Base-by-base conservation (phyloP, 2,797 vertebrate genomes). In the Champsocephalus gunnari region DNA sequence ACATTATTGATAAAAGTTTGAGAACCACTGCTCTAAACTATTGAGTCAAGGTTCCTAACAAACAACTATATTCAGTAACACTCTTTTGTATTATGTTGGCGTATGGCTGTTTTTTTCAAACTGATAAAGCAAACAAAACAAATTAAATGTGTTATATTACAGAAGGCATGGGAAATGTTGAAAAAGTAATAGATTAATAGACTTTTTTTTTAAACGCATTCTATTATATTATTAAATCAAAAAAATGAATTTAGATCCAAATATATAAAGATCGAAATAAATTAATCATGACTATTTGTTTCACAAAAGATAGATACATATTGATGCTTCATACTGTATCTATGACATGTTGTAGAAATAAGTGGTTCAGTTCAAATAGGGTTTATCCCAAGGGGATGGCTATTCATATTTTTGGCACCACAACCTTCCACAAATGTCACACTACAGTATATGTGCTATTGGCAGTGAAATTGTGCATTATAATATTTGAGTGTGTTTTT, bases 401-500 rank as follows among this genome's bases (percentile, higher is more conserved):
- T 64, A 38, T 44, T 48, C 48, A 76, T 60, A 50, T 57, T 54
- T 75, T 70, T 75, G 58, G 60, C 13, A 38, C 13, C 14, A 54
- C 34, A 62, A 2, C 45, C 10, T 41, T 49, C 8, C 47, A 59
- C 43, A 70, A 73, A 77, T 71, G 49, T 64, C 43, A 62, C 4
- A 65, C 7, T 62, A 13, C 21, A 21, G 21, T 21, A 21, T 69
- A 59, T 65, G 12, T 48, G 54, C n/a, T 61, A 44, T 21, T 43
- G 21, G 43, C 51, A 4, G 34, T 21, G 43, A 71, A 5, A 64
- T 13, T 53, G 9, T 67, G 71, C 44, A 71, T 63, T 71, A 4
- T 51, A 73, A 66, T 58, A 73, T 59, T 63, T 19, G 50, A 63
- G 66, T 56, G 66, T 56, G 51, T 38, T 41, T 54, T 48, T 55